Conservation (phyloP, 2,113 vertebrate genomes). For the Sebastes fasciatus region DNA sequence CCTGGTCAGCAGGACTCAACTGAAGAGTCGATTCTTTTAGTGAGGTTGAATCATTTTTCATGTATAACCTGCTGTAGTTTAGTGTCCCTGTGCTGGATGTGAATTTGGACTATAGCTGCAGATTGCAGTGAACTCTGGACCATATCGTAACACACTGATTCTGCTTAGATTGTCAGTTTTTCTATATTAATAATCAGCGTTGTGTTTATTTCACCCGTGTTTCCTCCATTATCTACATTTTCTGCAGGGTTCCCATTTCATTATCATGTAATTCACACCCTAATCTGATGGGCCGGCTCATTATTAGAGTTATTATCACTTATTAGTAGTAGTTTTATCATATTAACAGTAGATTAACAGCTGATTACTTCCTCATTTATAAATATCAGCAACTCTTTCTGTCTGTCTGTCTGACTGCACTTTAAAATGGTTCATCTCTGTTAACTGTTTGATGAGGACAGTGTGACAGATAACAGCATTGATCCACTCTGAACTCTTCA, state of each 20-base stretch:
- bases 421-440: not conserved
- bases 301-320: not conserved
- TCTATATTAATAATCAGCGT: constrained; percentile 1
- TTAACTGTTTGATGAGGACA: constrained; percentile 17
- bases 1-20: not conserved
- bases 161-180: constrained; percentile 34
- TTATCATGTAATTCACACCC: not conserved
- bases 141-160: constrained; percentile 40
- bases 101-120: not conserved
- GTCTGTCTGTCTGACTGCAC: not conserved
- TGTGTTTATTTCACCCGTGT: not conserved
- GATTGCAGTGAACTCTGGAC: constrained; percentile 50
- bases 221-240: not conserved
- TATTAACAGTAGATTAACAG: not conserved
- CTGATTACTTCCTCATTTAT: constrained; percentile 13
- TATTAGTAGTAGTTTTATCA: not conserved
- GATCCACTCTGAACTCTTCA: constrained; percentile 49
- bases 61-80: not conserved
- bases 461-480: constrained; percentile 44
- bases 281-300: not conserved
- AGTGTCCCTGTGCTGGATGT: not conserved
- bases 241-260: not conserved
- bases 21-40: not conserved
- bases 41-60: no score
- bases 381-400: not conserved